Evolutionary conservation across 2,888 invertebrate species (phyloP).

Genomic region (Myopa tessellatipennis): DNA sequence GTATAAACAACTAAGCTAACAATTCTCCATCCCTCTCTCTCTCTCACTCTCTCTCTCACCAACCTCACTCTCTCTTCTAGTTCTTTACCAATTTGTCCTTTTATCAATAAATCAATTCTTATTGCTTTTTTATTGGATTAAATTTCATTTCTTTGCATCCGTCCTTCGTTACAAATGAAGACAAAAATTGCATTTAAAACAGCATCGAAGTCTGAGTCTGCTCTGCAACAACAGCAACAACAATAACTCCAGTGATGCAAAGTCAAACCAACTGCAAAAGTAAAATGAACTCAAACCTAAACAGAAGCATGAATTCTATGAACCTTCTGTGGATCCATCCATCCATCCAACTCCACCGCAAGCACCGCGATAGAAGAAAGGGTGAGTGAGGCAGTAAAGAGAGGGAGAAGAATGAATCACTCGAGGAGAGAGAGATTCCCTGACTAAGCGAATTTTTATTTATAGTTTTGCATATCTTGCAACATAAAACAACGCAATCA

Average conservation of each 20-base stretch:
- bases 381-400: too few relatives aligned
- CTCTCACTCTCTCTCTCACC: too few relatives aligned
- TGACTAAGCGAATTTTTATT: slow-evolving; percentile 26
- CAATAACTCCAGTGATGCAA: neutral
- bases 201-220: neutral
- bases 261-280: neutral
- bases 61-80: too few relatives aligned
- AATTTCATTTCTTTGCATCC: neutral
- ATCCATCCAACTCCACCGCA: too few relatives aligned
- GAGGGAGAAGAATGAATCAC: neutral
- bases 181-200: neutral
- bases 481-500: slow-evolving; percentile 25
- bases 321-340: too few relatives aligned
- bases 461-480: slow-evolving; percentile 8
- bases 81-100: too few relatives aligned
- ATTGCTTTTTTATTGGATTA: too few relatives aligned
- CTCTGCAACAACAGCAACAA: neutral
- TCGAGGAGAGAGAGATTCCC: neutral
- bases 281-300: neutral
- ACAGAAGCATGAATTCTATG: too few relatives aligned
- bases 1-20: too few relatives aligned
- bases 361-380: too few relatives aligned
- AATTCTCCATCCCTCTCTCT: too few relatives aligned
- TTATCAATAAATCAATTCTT: too few relatives aligned
- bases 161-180: neutral